phyloP scores from a whole-genome alignment of 2,113 vertebrate genomes.

The Aegithalos caudatus region DNA sequence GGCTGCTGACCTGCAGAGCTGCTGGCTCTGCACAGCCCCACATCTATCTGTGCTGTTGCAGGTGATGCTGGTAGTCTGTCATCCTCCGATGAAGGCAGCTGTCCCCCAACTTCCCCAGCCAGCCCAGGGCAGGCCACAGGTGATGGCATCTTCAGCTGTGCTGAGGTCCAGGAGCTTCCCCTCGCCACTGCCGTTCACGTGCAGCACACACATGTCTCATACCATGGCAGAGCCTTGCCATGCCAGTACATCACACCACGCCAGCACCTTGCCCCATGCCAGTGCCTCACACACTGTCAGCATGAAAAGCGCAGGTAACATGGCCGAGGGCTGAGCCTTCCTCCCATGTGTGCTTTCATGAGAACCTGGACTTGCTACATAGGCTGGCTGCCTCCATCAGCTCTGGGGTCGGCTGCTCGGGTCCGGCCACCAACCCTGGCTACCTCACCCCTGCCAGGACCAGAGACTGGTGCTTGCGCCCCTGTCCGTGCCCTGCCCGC shows the following conservation, averaged over 20 bases:
- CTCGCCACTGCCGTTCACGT: background rate
- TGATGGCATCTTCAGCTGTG: background rate
- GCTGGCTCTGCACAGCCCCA: background rate
- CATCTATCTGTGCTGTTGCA: background rate
- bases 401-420: too few species aligned
- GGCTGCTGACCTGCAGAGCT: background rate
- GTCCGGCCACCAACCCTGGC: rapidly evolving
- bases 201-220: background rate
- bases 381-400: background rate
- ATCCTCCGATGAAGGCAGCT: background rate
- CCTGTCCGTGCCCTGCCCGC: background rate
- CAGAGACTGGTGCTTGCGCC: background rate
- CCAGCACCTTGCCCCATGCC: background rate
- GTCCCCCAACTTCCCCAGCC: constrained; percentile 2
- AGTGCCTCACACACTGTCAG: background rate
- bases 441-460: background rate
- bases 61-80: constrained; percentile 11
- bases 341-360: rapidly evolving
- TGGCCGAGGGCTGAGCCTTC: background rate
- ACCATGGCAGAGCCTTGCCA: background rate
- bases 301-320: constrained; percentile 37
- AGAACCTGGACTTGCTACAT: background rate
- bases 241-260: background rate
- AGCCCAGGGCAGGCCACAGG: background rate
- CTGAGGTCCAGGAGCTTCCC: background rate